Evolutionary conservation across 2,797 vertebrate genomes (phyloP).

Genomic region (Neosalanx taihuensis): DNA sequence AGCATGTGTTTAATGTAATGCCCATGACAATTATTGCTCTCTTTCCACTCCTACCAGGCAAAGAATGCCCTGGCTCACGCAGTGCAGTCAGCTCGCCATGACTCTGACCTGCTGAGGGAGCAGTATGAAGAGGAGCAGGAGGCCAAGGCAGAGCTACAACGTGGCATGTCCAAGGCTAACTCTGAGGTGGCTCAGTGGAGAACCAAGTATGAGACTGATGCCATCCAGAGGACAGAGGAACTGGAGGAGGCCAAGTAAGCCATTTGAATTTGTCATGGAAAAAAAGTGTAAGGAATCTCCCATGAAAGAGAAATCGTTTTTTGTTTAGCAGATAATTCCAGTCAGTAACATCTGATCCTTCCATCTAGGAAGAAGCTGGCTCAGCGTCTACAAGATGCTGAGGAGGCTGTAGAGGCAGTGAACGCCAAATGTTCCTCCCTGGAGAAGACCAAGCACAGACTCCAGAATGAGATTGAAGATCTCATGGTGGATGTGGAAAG

Average conservation of each 20-base stretch:
- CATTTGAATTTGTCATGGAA: background rate
- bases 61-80: constrained; percentile 78
- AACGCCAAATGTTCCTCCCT: constrained; percentile 81
- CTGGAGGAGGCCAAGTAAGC: constrained; percentile 78
- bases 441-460: constrained; percentile 83
- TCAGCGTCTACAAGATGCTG: constrained; percentile 79
- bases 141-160: constrained; percentile 74
- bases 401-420: constrained; percentile 78
- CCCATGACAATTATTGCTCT: background rate
- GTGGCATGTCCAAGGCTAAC: constrained; percentile 75
- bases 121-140: constrained; percentile 77
- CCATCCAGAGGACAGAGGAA: constrained; percentile 77
- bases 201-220: constrained; percentile 77
- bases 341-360: too few relatives aligned
- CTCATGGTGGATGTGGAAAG: constrained; percentile 80
- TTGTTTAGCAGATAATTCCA: constrained; percentile 71
- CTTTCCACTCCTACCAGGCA: constrained; percentile 55
- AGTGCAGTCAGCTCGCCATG: constrained; percentile 65
- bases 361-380: constrained; percentile 79
- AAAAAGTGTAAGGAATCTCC: background rate
- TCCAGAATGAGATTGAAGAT: constrained; percentile 83
- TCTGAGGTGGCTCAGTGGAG: constrained; percentile 78
- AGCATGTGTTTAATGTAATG: background rate
- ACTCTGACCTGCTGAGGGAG: constrained; percentile 66
- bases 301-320: constrained; percentile 34